These are phyloP conservation scores for Madoqua kirkii DNA, from an alignment of 2,113 vertebrate genomes.

Conservation along the genomic window DNA sequence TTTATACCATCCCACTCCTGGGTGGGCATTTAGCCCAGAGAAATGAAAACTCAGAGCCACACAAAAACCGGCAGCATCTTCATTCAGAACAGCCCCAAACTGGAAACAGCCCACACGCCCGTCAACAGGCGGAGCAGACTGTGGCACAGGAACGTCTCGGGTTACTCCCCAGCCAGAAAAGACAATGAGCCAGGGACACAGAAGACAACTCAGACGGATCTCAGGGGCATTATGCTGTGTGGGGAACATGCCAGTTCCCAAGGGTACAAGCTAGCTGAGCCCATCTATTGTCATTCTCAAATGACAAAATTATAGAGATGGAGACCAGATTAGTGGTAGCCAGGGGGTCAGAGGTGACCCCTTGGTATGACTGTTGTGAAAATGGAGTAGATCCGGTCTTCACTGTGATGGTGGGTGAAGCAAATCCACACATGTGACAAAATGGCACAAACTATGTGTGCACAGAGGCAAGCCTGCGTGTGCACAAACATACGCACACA, in stretches of 20 bases:
- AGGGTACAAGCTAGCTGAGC: background rate
- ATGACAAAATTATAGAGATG: background rate
- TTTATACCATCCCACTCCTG: background rate
- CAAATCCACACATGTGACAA: background rate
- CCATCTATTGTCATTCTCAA: background rate
- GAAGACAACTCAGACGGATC: background rate
- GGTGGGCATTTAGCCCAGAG: background rate
- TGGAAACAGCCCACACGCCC: rapidly evolving
- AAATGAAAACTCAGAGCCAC: background rate
- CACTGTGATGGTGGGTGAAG: rapidly evolving
- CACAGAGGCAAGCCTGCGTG: background rate
- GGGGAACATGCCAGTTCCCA: background rate
- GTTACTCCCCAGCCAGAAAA: background rate
- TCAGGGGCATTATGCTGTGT: background rate
- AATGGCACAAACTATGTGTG: background rate
- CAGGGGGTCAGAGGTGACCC: background rate
- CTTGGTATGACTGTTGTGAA: background rate
- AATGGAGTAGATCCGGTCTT: background rate
- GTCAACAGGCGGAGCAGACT: rapidly evolving
- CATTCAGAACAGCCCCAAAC: background rate
- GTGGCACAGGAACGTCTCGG: rapidly evolving
- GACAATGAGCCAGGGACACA: background rate
- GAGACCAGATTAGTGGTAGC: no score
- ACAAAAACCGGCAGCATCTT: background rate
- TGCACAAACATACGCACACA: no score